Evolutionary conservation across 2,888 invertebrate genomes (phyloP).

Genomic region (Sminthurides aquaticus): DNA sequence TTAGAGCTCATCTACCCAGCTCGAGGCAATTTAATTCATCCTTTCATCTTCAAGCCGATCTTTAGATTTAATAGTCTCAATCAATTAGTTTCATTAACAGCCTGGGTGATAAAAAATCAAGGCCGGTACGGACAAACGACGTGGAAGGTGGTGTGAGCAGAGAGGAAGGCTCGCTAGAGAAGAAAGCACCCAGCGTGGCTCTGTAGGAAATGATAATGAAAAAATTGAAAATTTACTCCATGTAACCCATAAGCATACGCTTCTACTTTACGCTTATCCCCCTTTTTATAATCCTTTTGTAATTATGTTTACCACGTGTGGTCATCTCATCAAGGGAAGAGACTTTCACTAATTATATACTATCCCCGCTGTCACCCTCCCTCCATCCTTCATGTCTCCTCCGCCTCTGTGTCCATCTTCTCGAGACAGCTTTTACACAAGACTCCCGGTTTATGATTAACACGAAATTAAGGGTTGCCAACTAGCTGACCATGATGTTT

Average conservation of each 20-base stretch:
- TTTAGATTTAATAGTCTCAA: slow-evolving; percentile 22
- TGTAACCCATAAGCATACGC: neutral
- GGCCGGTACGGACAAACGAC: neutral
- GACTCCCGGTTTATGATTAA: neutral
- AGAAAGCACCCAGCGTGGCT: no score
- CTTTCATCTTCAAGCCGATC: neutral
- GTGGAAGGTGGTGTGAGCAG: no score
- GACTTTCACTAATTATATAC: neutral
- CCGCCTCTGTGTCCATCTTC: neutral
- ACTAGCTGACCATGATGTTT: no score
- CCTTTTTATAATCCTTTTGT: neutral
- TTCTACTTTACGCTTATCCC: neutral
- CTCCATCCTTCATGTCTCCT: no score
- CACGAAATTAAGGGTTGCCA: neutral
- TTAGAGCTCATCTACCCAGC: no score
- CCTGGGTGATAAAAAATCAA: slow-evolving; percentile 8
- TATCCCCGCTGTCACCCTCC: no score
- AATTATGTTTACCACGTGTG: neutral
- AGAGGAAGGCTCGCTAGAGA: no score
- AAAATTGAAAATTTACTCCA: neutral
- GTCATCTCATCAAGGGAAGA: neutral
- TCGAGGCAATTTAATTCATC: neutral
- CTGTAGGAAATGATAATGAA: no score
- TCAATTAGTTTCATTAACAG: slow-evolving; percentile 27
- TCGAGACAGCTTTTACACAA: neutral